Base-by-base conservation (phyloP, 2,888 invertebrate genomes). In the Idaea straminata region DNA sequence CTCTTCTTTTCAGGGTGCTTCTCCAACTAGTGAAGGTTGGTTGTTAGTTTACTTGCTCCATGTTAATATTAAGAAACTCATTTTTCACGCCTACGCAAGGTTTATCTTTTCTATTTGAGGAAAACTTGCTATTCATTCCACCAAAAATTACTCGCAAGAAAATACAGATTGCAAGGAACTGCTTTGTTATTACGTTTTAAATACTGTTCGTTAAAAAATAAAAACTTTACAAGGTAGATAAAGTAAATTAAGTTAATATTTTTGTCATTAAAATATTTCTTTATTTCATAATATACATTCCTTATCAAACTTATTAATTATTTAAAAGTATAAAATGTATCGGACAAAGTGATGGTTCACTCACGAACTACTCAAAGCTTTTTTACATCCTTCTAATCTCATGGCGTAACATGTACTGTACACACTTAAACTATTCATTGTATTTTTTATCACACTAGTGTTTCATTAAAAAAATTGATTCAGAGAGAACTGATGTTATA, bases 81-180 rank as follows among this genome's bases (percentile, higher is more conserved):
- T 47, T 13, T 47, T 47, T 47, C 36, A 47, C 13, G 7, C 10
- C 47, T 7, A 47, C 47, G 10, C 47, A 47, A 47, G 36, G 1
- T 36, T 36, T 7, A 13, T 47, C 13, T 47, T 47, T 47, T 47
- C 13, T 47, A 10, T 47, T 47, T 7, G 10, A 47, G 47, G 6
- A 47, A 47, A 47, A 47, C 13, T 47, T 47, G 47, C 13, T 47
- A 47, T 5, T 47, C 0, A 47, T 10, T 47, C 5, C 10, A 47
- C 4, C 47, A 47, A 47, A 2, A 47, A 47, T 47, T 47, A 47
- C 13, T 6, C 71, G 70, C 69, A 73, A 65, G 68, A 70, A 64
- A 64, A 66, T 66, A 72, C 66, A 70, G 69, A 65, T 10, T 47
- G 72, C 62, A 69, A 61, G 57, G 65, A 35, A 69, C 67, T 64